Percentiles rank a stretch among this genome's conserved stretches.
Conservation (phyloP, 2,113 vertebrate genomes). For the Ploceus nigricollis region DNA sequence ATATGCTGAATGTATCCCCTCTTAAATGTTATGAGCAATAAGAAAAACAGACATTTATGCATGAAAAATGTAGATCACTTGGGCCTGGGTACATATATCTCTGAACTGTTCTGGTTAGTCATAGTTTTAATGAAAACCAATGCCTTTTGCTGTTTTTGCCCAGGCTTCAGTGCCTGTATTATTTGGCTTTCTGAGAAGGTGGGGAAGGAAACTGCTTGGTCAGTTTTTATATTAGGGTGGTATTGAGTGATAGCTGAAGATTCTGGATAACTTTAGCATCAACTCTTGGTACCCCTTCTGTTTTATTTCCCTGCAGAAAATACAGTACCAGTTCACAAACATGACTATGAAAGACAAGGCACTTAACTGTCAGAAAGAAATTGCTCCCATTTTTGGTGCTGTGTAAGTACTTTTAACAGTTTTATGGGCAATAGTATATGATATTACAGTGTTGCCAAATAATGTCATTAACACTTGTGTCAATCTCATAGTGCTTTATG, state of each 20-base stretch:
- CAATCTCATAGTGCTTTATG: neutral
- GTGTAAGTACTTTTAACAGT: constrained; percentile 72
- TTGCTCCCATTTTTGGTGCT: constrained; percentile 61
- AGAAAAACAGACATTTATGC: neutral
- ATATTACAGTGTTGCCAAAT: neutral
- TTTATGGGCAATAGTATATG: neutral
- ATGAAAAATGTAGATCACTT: neutral
- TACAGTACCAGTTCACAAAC: constrained; percentile 63
- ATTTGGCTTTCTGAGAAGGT: neutral
- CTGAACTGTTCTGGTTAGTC: neutral
- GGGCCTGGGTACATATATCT: neutral
- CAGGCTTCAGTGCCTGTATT: neutral
- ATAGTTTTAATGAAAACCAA: neutral
- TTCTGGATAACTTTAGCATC: neutral
- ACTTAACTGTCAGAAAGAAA: constrained; percentile 64
- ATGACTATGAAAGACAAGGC: constrained; percentile 36
- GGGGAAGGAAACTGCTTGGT: neutral
- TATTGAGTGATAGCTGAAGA: neutral
- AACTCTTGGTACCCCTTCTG: neutral
- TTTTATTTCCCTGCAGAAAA: constrained; percentile 53
- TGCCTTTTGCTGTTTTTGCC: neutral
- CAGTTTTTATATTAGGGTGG: neutral
- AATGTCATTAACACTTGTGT: neutral
- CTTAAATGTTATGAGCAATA: neutral
- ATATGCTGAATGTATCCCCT: neutral